Evolutionary conservation across 2,113 vertebrate species (phyloP), one percentile per base, ranked within the genome.

Genomic region (Agapornis roseicollis): DNA sequence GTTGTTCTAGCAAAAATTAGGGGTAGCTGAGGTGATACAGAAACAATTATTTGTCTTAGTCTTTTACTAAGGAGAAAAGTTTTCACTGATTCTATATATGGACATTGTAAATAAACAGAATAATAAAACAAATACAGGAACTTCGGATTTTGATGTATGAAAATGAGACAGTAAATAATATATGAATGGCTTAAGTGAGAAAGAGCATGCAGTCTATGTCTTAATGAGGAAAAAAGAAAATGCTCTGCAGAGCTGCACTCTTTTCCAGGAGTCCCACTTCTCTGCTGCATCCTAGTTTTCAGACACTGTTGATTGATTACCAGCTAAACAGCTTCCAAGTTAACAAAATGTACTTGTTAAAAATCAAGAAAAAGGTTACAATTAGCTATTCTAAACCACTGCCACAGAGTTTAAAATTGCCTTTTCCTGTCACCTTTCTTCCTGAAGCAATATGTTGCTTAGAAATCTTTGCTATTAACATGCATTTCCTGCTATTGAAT

Each of bases 291-390:
- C 69, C 80, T 78, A 79, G 69, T 92, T 96, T 94, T 92, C 46
- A 94, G 84, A 69, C 73, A 58, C 56, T 2, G 12, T 85, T 95
- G 93, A 97, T 96, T 96, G 89, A 96, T 97, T 91, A 96, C 70
- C 80, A 90, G 16, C 73, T 93, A 89, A 97, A 90, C 85, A 92
- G 80, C 73, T 87, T 95, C 88, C 87, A 86, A 93, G 73, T 90
- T 96, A 95, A 96, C 91, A 96, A 94, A 92, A 95, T 93, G 86
- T 95, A 84, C 90, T 92, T 97, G 92, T 92, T 95, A 96, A 94
- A 96, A 95, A 94, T 80, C 70, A 89, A 92, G 91, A 24, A 94
- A 92, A 96, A 95, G 93, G 93, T 96, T 97, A 89, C 89, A 96
- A 94, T 96, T 92, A 94, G 80, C 90, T 94, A 96, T 96, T 96